A percentile compares a stretch with the other conserved stretches of the same genome.
Evolutionary conservation across 2,797 vertebrate genomes (phyloP).

Genomic region (Rhynchotus rufescens): DNA sequence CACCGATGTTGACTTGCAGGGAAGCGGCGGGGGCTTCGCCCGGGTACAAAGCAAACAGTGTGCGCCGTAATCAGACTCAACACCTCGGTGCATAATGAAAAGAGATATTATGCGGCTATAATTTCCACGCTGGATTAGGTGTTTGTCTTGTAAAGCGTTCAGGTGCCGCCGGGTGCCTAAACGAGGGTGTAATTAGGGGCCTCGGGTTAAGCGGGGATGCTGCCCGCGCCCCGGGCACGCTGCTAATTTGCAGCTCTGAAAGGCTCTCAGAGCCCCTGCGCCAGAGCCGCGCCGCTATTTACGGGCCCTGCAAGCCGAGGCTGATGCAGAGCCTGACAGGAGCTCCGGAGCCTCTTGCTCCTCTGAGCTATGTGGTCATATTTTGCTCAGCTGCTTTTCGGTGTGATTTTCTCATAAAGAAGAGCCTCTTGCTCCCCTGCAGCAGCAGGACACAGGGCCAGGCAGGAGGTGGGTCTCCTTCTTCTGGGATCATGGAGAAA

Average conservation of each 20-base stretch:
- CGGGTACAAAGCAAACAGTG: slow-evolving; percentile 55
- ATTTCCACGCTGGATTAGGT: slow-evolving; percentile 54
- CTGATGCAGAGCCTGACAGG: fast-evolving
- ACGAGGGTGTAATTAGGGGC: slow-evolving; percentile 44
- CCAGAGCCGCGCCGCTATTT: not conserved
- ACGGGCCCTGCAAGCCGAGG: not conserved
- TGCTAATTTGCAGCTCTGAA: not conserved
- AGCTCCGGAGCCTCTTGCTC: too few species aligned
- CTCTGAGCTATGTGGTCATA: too few species aligned
- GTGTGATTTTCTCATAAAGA: not conserved
- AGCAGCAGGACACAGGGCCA: fast-evolving
- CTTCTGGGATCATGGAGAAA: not conserved
- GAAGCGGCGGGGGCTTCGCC: slow-evolving; percentile 45
- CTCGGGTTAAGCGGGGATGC: slow-evolving; percentile 35
- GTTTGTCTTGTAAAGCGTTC: slow-evolving; percentile 61
- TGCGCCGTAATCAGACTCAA: slow-evolving; percentile 63
- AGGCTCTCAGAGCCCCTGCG: not conserved
- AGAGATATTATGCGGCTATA: slow-evolving; percentile 49
- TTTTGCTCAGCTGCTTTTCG: fast-evolving
- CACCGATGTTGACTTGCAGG: slow-evolving; percentile 51
- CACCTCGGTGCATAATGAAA: slow-evolving; percentile 57
- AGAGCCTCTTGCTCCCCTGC: fast-evolving
- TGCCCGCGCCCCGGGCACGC: not conserved
- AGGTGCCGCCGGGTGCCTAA: slow-evolving; percentile 44
- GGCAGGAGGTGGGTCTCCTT: not conserved